Percentiles rank a stretch among this genome's conserved stretches.
phyloP scores from a whole-genome alignment of 1,140 invertebrate species.

The Scaptodrosophila lebanonensis region DNA sequence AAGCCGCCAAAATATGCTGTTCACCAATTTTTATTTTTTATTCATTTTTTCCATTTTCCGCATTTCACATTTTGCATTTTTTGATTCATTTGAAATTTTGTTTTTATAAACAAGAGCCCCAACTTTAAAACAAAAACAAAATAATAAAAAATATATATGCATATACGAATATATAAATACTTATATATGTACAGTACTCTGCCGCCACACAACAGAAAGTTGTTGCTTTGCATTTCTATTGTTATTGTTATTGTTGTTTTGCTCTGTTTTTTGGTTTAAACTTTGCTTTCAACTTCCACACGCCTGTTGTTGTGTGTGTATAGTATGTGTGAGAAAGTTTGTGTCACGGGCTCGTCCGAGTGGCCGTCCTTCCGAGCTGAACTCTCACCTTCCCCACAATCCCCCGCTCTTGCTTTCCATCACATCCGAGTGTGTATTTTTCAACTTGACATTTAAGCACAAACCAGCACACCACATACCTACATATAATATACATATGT shows the following conservation, averaged over 20 bases:
- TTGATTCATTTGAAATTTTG: constrained; percentile 65
- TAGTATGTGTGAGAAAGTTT: constrained; percentile 16
- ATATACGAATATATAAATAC: no score
- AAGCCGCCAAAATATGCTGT: constrained; percentile 66
- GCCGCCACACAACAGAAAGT: not conserved
- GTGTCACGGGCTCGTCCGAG: constrained; percentile 20
- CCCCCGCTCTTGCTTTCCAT: not conserved
- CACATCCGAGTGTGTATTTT: constrained; percentile 43
- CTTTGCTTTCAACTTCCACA: constrained; percentile 52
- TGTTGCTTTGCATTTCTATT: constrained; percentile 6
- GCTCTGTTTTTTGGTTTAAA: constrained; percentile 39
- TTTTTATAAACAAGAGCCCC: constrained; percentile 16
- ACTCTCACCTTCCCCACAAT: not conserved
- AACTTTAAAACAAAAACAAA: no score
- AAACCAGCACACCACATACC: constrained; percentile 14
- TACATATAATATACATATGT: no score
- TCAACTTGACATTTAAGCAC: constrained; percentile 61
- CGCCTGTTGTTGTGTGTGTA: constrained; percentile 1
- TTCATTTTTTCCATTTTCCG: constrained; percentile 47
- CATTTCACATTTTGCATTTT: constrained; percentile 55
- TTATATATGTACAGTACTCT: no score
- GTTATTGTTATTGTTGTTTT: constrained; percentile 19
- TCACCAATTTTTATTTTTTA: no score
- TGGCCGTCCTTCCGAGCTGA: not conserved
- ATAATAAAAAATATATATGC: no score